Conservation (phyloP, 2,797 vertebrate species). For the Etheostoma nigrum region DNA sequence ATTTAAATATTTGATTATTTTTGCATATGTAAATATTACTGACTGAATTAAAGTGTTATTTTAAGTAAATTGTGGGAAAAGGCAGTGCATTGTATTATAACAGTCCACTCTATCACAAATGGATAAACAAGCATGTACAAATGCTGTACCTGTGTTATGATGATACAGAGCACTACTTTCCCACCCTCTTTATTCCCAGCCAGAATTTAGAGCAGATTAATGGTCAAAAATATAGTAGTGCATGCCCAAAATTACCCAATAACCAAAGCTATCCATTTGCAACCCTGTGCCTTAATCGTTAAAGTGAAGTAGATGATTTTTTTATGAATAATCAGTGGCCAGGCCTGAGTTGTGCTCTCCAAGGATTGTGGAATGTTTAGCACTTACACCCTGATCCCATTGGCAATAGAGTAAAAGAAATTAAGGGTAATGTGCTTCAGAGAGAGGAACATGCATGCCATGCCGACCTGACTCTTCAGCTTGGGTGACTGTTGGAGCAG, state of each 20-base stretch:
- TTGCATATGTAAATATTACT: neutral
- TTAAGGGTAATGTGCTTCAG: neutral
- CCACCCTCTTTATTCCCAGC: neutral
- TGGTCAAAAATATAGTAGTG: neutral
- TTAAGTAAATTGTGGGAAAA: neutral
- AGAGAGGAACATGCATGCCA: conserved; percentile 53
- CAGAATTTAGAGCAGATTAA: conserved; percentile 1
- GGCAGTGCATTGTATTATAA: neutral
- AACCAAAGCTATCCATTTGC: neutral
- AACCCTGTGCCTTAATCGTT: conserved; percentile 1
- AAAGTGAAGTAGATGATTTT: conserved; percentile 1
- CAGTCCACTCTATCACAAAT: neutral
- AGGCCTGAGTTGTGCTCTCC: conserved; percentile 2
- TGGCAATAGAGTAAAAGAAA: conserved; percentile 28
- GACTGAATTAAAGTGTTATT: neutral
- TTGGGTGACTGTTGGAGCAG: conserved; percentile 43
- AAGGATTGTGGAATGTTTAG: conserved; percentile 4
- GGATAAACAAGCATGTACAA: neutral
- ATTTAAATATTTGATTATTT: conserved; percentile 6
- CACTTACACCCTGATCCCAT: conserved; percentile 19
- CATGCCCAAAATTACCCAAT: neutral
- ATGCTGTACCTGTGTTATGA: neutral
- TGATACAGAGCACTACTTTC: neutral
- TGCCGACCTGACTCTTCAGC: conserved; percentile 81
- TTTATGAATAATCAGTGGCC: neutral